Evolutionary conservation across 2,797 vertebrate genomes (phyloP), one percentile per base, ranked within the genome.

Genomic region (Parauchenoglanis ngamensis): DNA sequence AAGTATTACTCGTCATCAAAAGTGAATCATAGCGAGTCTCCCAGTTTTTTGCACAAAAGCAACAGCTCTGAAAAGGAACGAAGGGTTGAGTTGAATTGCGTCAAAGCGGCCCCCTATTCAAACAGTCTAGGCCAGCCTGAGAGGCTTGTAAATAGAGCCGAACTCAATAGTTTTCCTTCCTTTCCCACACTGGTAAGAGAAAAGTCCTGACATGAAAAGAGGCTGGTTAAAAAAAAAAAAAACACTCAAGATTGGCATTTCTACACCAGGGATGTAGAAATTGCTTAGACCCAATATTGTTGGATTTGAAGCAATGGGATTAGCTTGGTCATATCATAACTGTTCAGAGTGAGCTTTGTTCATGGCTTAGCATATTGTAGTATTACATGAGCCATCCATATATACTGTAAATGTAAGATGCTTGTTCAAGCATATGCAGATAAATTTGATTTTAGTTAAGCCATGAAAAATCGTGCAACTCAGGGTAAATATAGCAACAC

Each of bases 161-260:
- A 87, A 89, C 88, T 92, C 90, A 92, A 91, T 86, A 88, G 85
- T 72, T 70, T 83, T 57, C 84, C 88, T 91, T 90, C 86, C 85
- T 92, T 93, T 92, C 91, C 91, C 92, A 93, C 92, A 91, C 83
- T 89, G 28, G 23, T 81, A 75, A 63, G 61, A 89, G 78, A 92
- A 91, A 90, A 87, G 85, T 87, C 68, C 67, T 77, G 73, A 87
- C 88, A 88, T 89, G 86, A 91, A 93, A 93, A 80, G 88, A 82
- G 56, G 56, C 40, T 40, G 67, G 81, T 12, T 65, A 76, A 77
- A 56, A 31, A 77, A 31, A 75, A 31, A 87, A 91, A 92, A 89
- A 87, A 77, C 40, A 65, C 85, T 72, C 31, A 87, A 91, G 90
- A 89, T 73, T 87, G 63, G 10, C 88, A 80, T 91, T 91, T 90